Conservation (phyloP, 2,888 invertebrate species). For the Lycocerus yunnanus region DNA sequence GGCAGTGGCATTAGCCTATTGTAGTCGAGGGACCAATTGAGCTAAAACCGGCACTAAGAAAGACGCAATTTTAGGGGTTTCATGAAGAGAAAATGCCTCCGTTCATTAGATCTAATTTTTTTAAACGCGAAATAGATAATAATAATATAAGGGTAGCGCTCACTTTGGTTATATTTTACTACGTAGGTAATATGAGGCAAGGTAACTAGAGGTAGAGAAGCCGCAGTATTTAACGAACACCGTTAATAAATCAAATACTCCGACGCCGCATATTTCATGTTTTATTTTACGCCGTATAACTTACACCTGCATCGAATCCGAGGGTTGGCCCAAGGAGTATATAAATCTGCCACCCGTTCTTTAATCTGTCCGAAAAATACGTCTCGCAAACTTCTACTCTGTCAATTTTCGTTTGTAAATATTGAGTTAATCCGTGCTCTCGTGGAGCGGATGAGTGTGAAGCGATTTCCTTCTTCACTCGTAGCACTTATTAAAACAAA, state of each 20-base stretch:
- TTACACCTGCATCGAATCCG: constrained; percentile 51
- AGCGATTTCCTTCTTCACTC: constrained; percentile 48
- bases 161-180: constrained; percentile 18
- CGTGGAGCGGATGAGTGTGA: constrained; percentile 40
- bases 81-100: constrained; percentile 10
- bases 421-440: constrained; percentile 54
- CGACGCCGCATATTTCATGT: constrained; percentile 54
- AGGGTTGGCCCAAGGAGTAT: constrained; percentile 30
- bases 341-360: constrained; percentile 42
- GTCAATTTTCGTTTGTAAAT: constrained; percentile 58
- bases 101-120: constrained; percentile 14
- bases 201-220: constrained; percentile 31
- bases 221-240: constrained; percentile 51
- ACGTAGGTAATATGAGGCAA: constrained; percentile 27
- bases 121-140: constrained; percentile 10
- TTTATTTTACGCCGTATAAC: constrained; percentile 52
- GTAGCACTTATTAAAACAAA: constrained; percentile 55
- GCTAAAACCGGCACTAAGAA: constrained; percentile 45
- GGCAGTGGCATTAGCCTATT: constrained; percentile 54
- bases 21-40: constrained; percentile 55
- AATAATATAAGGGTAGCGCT: constrained; percentile 11
- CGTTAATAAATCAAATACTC: constrained; percentile 54
- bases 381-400: constrained; percentile 38
- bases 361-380: constrained; percentile 46
- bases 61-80: constrained; percentile 16